Conservation (phyloP, 2,113 vertebrate species). For the Maccullochella peelii region DNA sequence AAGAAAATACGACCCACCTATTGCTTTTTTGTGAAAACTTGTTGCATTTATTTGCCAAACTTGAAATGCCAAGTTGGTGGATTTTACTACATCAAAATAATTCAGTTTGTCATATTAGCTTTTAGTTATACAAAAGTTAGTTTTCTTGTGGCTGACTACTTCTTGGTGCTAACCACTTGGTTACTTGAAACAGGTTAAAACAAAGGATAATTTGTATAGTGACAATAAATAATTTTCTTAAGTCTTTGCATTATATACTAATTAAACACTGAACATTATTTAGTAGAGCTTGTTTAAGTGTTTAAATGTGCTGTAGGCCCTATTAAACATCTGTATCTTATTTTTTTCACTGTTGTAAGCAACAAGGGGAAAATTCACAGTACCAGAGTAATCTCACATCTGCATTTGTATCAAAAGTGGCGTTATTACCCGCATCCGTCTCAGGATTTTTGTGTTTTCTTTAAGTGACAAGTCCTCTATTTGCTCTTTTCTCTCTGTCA, state of each 20-base stretch:
- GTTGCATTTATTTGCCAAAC: slow-evolving; percentile 24
- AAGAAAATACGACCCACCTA: background rate
- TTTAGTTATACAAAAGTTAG: background rate
- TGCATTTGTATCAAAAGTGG: slow-evolving; percentile 83
- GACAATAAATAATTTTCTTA: background rate
- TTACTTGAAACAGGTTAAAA: background rate
- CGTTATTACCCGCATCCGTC: slow-evolving; percentile 58
- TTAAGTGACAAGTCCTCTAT: slow-evolving; percentile 88
- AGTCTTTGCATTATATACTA: background rate
- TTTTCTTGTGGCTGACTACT: background rate
- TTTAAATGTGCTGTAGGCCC: background rate
- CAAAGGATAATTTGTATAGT: background rate
- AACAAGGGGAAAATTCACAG: background rate
- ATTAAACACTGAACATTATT: background rate
- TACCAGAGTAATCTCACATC: slow-evolving; percentile 58
- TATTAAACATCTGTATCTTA: slow-evolving; percentile 6
- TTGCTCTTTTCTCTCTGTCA: slow-evolving; percentile 73
- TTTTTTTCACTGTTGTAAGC: slow-evolving; percentile 8
- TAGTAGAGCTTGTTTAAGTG: background rate
- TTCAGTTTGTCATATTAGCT: background rate
- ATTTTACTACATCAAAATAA: background rate
- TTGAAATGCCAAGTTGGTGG: background rate
- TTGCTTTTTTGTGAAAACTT: slow-evolving; percentile 21
- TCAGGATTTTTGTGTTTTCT: slow-evolving; percentile 85
- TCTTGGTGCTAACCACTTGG: background rate